Percentiles rank a stretch among this genome's conserved stretches.
phyloP scores from a whole-genome alignment of 2,113 vertebrate genomes.

The Tachysurus vachellii region DNA sequence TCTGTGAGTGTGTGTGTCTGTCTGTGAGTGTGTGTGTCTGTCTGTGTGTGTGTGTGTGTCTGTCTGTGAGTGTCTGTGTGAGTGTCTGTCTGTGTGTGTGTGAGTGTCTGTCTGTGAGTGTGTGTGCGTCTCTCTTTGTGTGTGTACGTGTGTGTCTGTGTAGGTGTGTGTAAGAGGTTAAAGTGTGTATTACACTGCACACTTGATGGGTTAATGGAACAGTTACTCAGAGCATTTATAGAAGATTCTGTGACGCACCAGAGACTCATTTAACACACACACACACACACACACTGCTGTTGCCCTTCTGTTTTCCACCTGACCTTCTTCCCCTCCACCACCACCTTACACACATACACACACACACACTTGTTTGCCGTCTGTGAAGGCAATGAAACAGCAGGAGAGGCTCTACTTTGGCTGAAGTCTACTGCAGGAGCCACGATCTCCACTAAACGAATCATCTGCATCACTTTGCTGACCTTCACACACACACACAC shows the following conservation, averaged over 20 bases:
- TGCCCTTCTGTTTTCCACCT: constrained; percentile 40
- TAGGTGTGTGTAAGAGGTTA: not conserved
- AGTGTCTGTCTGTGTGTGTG: too few species aligned
- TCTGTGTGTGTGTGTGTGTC: too few species aligned
- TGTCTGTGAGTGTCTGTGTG: too few species aligned
- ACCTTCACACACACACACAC: constrained; percentile 18
- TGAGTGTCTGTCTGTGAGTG: too few species aligned
- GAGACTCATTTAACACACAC: constrained; percentile 30
- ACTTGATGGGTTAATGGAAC: constrained; percentile 22
- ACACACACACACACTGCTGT: constrained; percentile 21
- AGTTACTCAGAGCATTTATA: constrained; percentile 8
- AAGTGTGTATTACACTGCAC: not conserved
- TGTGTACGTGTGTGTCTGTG: too few species aligned
- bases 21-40: too few species aligned
- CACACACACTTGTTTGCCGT: constrained; percentile 27
- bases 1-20: too few species aligned
- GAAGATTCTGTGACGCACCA: constrained; percentile 24
- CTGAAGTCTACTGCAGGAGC: constrained; percentile 41
- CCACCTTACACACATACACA: constrained; percentile 28
- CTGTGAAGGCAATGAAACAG: constrained; percentile 66
- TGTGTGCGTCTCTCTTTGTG: not conserved
- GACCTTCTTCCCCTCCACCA: constrained; percentile 25
- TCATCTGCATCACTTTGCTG: constrained; percentile 58
- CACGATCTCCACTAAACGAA: constrained; percentile 56
- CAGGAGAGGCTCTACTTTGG: constrained; percentile 58